A percentile compares a stretch with the other conserved stretches of the same genome.
Conservation (phyloP, 1,140 invertebrate genomes). For the Cepaea nemoralis region DNA sequence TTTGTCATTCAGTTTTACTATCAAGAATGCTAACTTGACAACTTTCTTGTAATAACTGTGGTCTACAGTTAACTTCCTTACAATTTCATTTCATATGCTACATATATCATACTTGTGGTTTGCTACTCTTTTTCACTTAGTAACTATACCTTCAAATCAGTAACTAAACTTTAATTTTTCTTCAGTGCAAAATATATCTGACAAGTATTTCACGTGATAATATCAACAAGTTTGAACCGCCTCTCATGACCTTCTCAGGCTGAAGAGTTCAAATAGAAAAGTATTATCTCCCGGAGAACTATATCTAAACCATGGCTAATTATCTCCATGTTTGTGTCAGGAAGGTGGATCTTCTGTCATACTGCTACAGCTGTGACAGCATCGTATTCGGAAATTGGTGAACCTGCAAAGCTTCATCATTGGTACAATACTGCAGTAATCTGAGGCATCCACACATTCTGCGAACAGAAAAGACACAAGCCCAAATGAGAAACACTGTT, state of each 20-base stretch:
- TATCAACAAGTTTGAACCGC: neutral
- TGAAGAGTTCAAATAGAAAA: neutral
- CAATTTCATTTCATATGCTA: too few species aligned
- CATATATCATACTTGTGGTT: too few species aligned
- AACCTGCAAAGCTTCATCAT: slow-evolving; percentile 56
- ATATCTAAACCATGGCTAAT: neutral
- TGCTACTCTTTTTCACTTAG: too few species aligned
- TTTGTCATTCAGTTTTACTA: too few species aligned
- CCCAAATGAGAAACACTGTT: neutral
- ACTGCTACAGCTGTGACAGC: slow-evolving; percentile 53
- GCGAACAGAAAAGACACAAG: slow-evolving; percentile 19
- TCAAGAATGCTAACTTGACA: too few species aligned
- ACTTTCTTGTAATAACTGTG: too few species aligned
- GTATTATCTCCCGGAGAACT: neutral
- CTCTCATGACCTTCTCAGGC: neutral
- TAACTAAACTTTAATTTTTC: too few species aligned
- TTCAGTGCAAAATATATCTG: too few species aligned
- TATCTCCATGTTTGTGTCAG: neutral
- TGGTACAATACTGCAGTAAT: slow-evolving; percentile 58
- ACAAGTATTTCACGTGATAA: neutral
- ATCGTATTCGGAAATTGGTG: slow-evolving; percentile 51
- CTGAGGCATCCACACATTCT: slow-evolving; percentile 54
- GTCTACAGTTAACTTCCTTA: too few species aligned
- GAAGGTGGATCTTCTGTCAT: slow-evolving; percentile 28
- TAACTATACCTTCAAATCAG: too few species aligned